Evolutionary conservation across 1,140 invertebrate species (phyloP), one percentile per base, ranked within the genome.

Genomic region (Tetragonula clypearis): DNA sequence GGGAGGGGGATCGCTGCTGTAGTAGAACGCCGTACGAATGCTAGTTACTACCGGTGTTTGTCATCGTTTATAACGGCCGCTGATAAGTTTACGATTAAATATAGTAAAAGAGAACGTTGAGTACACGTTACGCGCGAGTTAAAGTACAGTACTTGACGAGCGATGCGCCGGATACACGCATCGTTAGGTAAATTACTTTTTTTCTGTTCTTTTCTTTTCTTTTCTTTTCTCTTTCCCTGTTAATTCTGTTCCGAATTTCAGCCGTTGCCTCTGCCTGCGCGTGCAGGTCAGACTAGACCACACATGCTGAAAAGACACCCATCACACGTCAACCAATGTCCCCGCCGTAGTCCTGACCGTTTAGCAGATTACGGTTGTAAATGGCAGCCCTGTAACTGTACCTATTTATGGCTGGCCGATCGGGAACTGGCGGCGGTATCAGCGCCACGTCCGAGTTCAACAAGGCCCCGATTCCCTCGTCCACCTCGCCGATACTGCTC

Each of bases 321-420:
- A 96, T 96, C 94, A 96, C 96, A 93, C 96, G 96, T 97, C 96
- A 97, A 96, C 97, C 97, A 96, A 97, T 95, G 94, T 97, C 96
- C 94, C 95, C 95, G 92, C 96, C 94, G 91, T 93, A 95, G 83
- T 95, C 95, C 84, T 95, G 93, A 91, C 95, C 95, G 92, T 95
- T 95, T 88, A 95, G 94, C 86, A 96, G 93, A 94, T 96, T 96
- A 93, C 96, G 95, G 93, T 95, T 96, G 95, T 97, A 97, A 94
- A 96, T 96, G 92, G 96, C 96, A 93, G 96, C 96, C 92, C 96
- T 96, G 95, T 98, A 97, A 97, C 97, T 97, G 95, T 98, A 98
- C 97, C 97, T 97, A 97, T 97, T 97, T 93, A 96, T 96, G 26
- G 95, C 91, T 92, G 95, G 92, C 89, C 95, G 93, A 86, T 95